phyloP scores from a whole-genome alignment of 2,888 invertebrate genomes.

The Diplazon laetatorius region DNA sequence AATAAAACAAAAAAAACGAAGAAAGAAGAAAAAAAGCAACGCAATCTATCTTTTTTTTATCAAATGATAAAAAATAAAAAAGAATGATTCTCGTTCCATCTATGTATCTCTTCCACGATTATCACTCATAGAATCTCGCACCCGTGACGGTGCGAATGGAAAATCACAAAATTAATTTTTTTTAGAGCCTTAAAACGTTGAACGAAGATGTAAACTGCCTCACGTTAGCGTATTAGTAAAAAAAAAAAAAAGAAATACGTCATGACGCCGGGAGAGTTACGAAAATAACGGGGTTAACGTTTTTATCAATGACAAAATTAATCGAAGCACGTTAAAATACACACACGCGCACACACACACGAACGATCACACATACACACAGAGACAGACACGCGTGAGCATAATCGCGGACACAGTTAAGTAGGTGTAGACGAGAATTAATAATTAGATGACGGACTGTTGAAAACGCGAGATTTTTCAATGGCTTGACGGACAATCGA shows the following conservation, averaged over 20 bases:
- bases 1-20: neutral
- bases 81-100: constrained; percentile 41
- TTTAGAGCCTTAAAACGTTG: constrained; percentile 56
- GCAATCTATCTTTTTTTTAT: too few species aligned
- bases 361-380: constrained; percentile 33
- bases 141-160: neutral
- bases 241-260: constrained; percentile 35
- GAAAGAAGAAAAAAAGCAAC: neutral
- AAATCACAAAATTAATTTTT: constrained; percentile 31
- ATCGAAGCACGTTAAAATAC: constrained; percentile 17
- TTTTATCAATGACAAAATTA: constrained; percentile 36
- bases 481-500: constrained; percentile 50
- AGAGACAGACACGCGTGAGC: constrained; percentile 39
- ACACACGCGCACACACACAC: constrained; percentile 39
- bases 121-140: constrained; percentile 32
- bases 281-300: constrained; percentile 45
- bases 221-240: constrained; percentile 52
- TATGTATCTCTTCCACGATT: constrained; percentile 57
- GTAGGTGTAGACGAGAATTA: constrained; percentile 67
- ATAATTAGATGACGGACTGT: constrained; percentile 66
- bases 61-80: constrained; percentile 1
- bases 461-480: constrained; percentile 55
- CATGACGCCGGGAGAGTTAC: constrained; percentile 42
- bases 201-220: constrained; percentile 62
- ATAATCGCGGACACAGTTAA: constrained; percentile 65